A percentile compares a stretch with the other conserved stretches of the same genome.
Conservation (phyloP, 2,888 invertebrate species). For the Trachelus troglodyta region DNA sequence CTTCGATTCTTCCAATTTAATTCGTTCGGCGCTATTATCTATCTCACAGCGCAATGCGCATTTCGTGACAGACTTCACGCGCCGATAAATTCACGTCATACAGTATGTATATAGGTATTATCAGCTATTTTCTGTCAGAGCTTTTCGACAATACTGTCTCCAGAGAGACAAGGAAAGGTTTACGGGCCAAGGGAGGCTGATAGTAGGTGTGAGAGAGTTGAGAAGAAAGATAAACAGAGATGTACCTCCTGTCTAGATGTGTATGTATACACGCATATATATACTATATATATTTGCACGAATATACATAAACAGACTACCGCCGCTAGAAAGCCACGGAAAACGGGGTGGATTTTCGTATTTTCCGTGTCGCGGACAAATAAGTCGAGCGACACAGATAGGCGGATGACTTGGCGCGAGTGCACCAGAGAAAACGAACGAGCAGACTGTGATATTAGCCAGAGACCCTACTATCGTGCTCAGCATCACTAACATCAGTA, state of each 20-base stretch:
- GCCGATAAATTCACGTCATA: constrained; percentile 1
- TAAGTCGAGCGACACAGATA: constrained; percentile 30
- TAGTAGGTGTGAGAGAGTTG: too few relatives aligned
- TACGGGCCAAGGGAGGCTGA: background rate
- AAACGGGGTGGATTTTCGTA: constrained; percentile 2
- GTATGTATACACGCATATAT: background rate
- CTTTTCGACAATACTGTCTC: background rate
- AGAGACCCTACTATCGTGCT: background rate
- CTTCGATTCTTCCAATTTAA: background rate
- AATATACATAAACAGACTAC: background rate
- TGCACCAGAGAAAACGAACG: constrained; percentile 10
- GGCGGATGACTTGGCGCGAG: constrained; percentile 30
- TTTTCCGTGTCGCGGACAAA: constrained; percentile 27
- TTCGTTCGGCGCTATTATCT: background rate
- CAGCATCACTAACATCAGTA: background rate
- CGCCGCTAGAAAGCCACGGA: background rate
- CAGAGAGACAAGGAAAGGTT: background rate
- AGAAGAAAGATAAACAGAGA: too few relatives aligned
- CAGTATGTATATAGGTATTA: background rate
- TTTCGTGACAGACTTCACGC: background rate
- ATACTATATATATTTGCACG: background rate
- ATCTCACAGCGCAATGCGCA: background rate
- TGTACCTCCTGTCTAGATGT: too few relatives aligned
- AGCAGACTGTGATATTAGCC: constrained; percentile 8
- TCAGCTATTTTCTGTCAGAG: background rate